Evolutionary conservation across 2,113 vertebrate genomes (phyloP).

Genomic region (Gorsachius goisagi): DNA sequence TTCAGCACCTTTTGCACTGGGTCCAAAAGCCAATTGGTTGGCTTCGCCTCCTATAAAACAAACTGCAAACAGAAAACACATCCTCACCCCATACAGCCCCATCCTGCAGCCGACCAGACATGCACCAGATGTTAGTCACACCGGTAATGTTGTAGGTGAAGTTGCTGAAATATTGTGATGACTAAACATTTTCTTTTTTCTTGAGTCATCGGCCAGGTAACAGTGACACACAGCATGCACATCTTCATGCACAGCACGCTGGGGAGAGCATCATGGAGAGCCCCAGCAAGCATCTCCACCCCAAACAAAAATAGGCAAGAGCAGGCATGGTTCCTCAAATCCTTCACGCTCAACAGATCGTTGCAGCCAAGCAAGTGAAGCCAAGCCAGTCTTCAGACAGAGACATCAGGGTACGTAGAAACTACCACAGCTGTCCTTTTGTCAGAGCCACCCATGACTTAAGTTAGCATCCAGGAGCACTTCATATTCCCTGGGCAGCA

Average conservation of each 20-base stretch:
- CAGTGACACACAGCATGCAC: not conserved
- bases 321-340: fast-evolving
- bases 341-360: not conserved
- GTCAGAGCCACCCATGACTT: not conserved
- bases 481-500: fast-evolving
- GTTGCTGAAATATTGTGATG: not conserved
- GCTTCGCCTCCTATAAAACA: not conserved
- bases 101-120: fast-evolving
- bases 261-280: fast-evolving
- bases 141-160: not conserved
- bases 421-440: not conserved
- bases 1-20: not conserved
- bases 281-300: not conserved
- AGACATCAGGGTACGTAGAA: not conserved
- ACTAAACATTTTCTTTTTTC: not conserved
- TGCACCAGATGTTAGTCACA: not conserved
- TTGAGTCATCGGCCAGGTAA: not conserved
- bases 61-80: not conserved
- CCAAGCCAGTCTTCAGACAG: not conserved
- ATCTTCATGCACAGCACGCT: fast-evolving
- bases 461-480: not conserved
- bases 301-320: not conserved
- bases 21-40: not conserved
- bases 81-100: not conserved
- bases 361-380: not conserved